These are phyloP conservation scores for Sarcophaga peregrina DNA, from an alignment of 1,140 invertebrate genomes.

Conservation along the genomic window DNA sequence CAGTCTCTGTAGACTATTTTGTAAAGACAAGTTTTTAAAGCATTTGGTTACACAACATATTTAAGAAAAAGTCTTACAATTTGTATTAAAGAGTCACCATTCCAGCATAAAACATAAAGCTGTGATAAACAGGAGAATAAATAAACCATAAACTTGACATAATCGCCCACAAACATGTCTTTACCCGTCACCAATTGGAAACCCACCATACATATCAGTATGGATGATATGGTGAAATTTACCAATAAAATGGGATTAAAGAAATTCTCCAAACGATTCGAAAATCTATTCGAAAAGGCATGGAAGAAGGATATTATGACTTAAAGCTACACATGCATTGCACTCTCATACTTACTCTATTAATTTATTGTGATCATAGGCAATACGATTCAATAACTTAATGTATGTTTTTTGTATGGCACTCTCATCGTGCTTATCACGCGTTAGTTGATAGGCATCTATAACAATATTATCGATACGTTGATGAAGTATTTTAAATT, in stretches of 20 bases:
- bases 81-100: conserved; percentile 59
- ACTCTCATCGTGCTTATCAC: not conserved
- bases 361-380: conserved; percentile 53
- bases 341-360: conserved; percentile 50
- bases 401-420: conserved; percentile 38
- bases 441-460: conserved; percentile 9
- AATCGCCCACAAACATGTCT: conserved; percentile 62
- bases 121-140: conserved; percentile 60
- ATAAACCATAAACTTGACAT: conserved; percentile 60
- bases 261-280: conserved; percentile 55
- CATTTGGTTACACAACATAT: not conserved
- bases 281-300: conserved; percentile 51
- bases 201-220: conserved; percentile 64
- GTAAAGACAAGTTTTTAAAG: not conserved
- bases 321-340: too few species aligned
- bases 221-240: conserved; percentile 59
- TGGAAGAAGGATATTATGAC: too few species aligned
- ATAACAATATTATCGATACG: conserved; percentile 50
- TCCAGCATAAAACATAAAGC: conserved; percentile 60
- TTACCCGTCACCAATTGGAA: conserved; percentile 62
- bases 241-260: conserved; percentile 62
- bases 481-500: conserved; percentile 58
- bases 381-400: conserved; percentile 47
- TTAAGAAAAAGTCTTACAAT: conserved; percentile 48
- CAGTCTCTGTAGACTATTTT: conserved; percentile 53